A percentile compares a stretch with the other conserved stretches of the same genome.
Conservation (phyloP, 2,888 invertebrate genomes). For the Macaria liturata region DNA sequence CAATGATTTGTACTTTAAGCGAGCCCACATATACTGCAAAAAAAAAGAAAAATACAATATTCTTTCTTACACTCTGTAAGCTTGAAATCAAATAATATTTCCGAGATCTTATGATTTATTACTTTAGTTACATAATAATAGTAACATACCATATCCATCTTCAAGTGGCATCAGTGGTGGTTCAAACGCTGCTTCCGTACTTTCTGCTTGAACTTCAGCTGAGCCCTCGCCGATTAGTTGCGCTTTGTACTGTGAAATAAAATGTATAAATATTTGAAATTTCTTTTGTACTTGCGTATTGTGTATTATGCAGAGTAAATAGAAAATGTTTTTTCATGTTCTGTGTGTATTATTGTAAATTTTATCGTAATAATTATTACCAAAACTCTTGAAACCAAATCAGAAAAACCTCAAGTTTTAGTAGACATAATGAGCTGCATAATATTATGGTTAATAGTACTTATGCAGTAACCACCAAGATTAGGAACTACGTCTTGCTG, state of each 20-base stretch:
- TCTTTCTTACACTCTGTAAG: not conserved
- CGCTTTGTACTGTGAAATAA: constrained; percentile 28
- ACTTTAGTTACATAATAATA: not conserved
- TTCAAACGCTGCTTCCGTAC: constrained; percentile 20
- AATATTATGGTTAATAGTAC: too few relatives aligned
- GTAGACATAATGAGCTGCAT: too few relatives aligned
- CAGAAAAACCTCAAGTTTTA: too few relatives aligned
- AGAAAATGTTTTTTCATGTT: too few relatives aligned
- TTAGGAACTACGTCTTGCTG: too few relatives aligned
- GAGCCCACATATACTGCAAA: constrained; percentile 81
- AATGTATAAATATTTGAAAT: not conserved
- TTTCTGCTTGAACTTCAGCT: constrained; percentile 9
- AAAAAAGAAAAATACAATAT: constrained; percentile 30
- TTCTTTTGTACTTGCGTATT: too few relatives aligned
- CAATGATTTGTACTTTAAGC: constrained; percentile 86
- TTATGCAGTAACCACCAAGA: too few relatives aligned
- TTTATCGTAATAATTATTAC: too few relatives aligned
- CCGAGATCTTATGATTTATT: not conserved
- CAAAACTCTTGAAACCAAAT: too few relatives aligned
- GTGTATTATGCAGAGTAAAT: too few relatives aligned
- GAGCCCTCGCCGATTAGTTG: constrained; percentile 24
- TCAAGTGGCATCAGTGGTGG: constrained; percentile 50
- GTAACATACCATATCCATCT: constrained; percentile 66
- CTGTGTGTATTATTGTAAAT: too few relatives aligned
- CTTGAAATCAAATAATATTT: not conserved